Evolutionary conservation across 2,113 vertebrate species (phyloP), one percentile per base, ranked within the genome.

Genomic region (Carassius carassius): DNA sequence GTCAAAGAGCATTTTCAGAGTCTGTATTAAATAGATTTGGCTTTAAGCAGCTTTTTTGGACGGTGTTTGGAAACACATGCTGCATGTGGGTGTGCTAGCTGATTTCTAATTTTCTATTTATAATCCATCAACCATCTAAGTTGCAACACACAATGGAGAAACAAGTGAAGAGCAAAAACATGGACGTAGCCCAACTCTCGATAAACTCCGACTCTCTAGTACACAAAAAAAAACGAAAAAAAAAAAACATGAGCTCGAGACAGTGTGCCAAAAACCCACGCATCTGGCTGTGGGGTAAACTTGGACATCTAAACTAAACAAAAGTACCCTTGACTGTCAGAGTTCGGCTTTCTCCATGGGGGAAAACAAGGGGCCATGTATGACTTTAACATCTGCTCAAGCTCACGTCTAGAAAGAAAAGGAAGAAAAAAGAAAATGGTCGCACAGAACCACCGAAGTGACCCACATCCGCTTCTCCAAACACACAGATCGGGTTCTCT

Each of bases 401-500:
- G 81, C 80, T 84, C 72, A 82, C 58, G 73, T 81, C 72, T 47
- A 75, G 32, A 83, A 67, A 74, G 35, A 54, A 54, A 73, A 54
- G 32, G 60, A 62, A 49, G 56, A 60, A 11, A 29, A 35, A 65
- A 63, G 63, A 80, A 81, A 82, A 76, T 3, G 67, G 84, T 77
- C 88, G 87, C 62, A 75, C 73, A 88, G 79, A 86, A 87, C 86
- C 91, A 85, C 83, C 16, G 44, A 88, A 92, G 82, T 89, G 85
- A 91, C 88, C 91, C 89, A 13, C 78, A 88, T 86, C 88, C 87
- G 82, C 92, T 90, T 91, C 25, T 76, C 83, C 86, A 92, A 92
- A 91, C 88, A 91, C 3, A 65, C 83, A 44, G 88, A 91, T 90
- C 86, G 62, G 89, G 82, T 90, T 92, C 88, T 75, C 82, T 90